Base-by-base conservation (phyloP, 2,888 invertebrate species). In the Coelogynopora nodosa region DNA sequence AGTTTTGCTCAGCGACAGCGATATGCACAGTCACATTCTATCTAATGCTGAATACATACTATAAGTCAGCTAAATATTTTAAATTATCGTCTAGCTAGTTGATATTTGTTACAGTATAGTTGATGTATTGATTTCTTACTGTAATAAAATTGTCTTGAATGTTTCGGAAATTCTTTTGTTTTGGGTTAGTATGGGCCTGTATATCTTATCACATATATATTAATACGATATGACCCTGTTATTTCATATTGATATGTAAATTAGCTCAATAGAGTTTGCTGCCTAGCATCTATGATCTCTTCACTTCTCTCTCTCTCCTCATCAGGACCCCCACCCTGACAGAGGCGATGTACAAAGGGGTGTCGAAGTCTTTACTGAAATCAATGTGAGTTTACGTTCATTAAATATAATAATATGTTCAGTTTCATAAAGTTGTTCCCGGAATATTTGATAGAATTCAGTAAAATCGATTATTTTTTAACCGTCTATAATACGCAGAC, bases 271-370 rank as follows among this genome's bases (percentile, higher is more conserved):
- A 81, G 87, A 28, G 49, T 67, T 87, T 88, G 18, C 84, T 88
- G 88, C 18, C 67, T 67, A n/a, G n/a, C n/a, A 13, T 67, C 67
- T 67, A n/a, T 67, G 13, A 30, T n/a, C n/a, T 27, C 82, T 80
- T 28, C 30, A 74, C 23, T 85, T 83, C n/a, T n/a, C n/a, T n/a
- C n/a, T n/a, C n/a, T n/a, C n/a, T n/a, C n/a, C n/a, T 29, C 88
- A 90, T 13, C 88, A 93, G 93, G 97, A 97, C 91, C 95, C 95
- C 89, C 97, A 99, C 92, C 94, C 95, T 0, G 99, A 99, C 92
- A 94, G 98, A 89, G 98, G 98, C 0, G 98, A 99, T 91, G 96
- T 97, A 0, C 98, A 98, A 92, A 94, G 98, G 88, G 97, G 98
- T 80, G 95, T 97, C 88, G 95, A 95, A 89, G 96, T 98, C 67